Conservation (phyloP, 2,797 vertebrate genomes). For the Glyptemys insculpta region DNA sequence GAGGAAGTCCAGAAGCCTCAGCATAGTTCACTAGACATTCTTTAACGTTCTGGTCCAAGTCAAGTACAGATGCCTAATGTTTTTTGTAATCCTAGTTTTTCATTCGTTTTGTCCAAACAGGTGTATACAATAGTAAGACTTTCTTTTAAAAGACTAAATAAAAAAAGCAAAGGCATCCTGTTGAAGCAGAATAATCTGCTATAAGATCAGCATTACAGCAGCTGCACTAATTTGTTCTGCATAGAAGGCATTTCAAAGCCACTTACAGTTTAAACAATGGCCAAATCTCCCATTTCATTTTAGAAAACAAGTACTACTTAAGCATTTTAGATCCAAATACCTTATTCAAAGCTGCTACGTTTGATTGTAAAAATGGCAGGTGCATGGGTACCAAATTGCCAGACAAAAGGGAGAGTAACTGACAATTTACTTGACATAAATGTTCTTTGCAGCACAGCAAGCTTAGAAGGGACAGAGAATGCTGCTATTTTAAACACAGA, state of each 20-base stretch:
- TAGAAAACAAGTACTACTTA: conserved; percentile 20
- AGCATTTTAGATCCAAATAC: background rate
- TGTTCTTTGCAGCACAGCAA: background rate
- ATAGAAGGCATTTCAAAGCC: background rate
- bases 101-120: conserved; percentile 5
- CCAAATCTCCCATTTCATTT: background rate
- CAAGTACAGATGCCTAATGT: background rate
- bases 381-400: background rate
- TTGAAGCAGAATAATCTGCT: background rate
- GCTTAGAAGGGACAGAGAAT: background rate
- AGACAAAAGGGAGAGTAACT: background rate
- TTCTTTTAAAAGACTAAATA: background rate
- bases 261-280: background rate
- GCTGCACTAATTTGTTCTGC: background rate
- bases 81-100: background rate
- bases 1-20: background rate
- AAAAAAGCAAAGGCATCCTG: background rate
- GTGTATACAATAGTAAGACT: conserved; percentile 13
- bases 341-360: conserved; percentile 15
- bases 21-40: background rate
- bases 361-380: conserved; percentile 46
- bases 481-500: background rate
- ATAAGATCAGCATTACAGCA: conserved; percentile 17
- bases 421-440: background rate
- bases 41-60: background rate